phyloP scores from a whole-genome alignment of 2,888 invertebrate species.

The Pediacus dermestoides region DNA sequence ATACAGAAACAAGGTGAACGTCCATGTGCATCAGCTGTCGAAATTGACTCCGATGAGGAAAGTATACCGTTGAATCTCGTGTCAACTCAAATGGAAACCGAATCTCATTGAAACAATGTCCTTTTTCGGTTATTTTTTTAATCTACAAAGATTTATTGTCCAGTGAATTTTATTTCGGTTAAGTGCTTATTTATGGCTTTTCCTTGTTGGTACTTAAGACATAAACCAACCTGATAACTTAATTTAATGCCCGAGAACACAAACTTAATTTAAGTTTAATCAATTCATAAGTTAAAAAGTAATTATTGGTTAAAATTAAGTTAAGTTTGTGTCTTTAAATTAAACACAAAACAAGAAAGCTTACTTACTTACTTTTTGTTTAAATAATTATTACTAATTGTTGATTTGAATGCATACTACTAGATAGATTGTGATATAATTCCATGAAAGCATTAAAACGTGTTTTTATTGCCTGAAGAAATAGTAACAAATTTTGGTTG shows the following conservation, averaged over 20 bases:
- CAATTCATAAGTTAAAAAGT: not conserved
- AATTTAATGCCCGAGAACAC: too few relatives aligned
- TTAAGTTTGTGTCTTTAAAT: slow-evolving; percentile 1
- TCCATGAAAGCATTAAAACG: slow-evolving; percentile 33
- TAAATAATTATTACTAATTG: too few relatives aligned
- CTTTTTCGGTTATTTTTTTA: not conserved
- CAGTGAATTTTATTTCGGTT: too few relatives aligned
- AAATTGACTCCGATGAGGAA: slow-evolving; percentile 51
- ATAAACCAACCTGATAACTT: too few relatives aligned
- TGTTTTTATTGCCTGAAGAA: slow-evolving; percentile 7
- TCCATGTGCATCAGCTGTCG: not conserved
- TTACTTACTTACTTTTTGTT: not conserved
- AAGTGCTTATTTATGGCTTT: too few relatives aligned
- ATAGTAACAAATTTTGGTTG: too few relatives aligned
- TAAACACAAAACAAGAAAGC: not conserved
- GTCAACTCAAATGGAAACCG: slow-evolving; percentile 63
- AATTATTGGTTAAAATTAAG: not conserved
- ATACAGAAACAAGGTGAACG: too few relatives aligned
- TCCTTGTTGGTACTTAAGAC: too few relatives aligned
- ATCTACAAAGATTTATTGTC: too few relatives aligned
- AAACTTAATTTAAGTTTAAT: too few relatives aligned
- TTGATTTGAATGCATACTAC: slow-evolving; percentile 12
- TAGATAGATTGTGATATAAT: slow-evolving; percentile 37
- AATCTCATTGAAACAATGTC: slow-evolving; percentile 38
- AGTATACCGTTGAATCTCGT: slow-evolving; percentile 66